Conservation (phyloP, 2,888 invertebrate genomes). For the Eilema griseolum region DNA sequence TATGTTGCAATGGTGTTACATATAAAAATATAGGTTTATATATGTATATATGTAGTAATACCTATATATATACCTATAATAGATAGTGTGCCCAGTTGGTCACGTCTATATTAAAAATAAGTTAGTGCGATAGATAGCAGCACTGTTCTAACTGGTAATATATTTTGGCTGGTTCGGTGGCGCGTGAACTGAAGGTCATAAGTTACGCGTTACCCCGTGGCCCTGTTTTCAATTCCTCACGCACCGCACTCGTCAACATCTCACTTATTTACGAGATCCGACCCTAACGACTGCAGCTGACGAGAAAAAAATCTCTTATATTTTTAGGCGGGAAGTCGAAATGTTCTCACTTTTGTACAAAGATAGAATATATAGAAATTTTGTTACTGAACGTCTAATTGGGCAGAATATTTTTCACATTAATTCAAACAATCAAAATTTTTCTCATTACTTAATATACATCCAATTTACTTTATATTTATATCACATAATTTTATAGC, state of each 20-base stretch:
- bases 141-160: background rate
- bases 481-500: too few relatives aligned
- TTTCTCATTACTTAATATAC: too few relatives aligned
- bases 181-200: slow-evolving; percentile 34
- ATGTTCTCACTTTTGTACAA: background rate
- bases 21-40: too few relatives aligned
- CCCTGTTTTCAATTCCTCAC: slow-evolving; percentile 73
- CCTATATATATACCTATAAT: too few relatives aligned
- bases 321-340: slow-evolving; percentile 3
- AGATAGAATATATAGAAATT: background rate
- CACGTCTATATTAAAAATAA: background rate
- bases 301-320: slow-evolving; percentile 35
- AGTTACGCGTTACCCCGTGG: slow-evolving; percentile 24
- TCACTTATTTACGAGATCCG: slow-evolving; percentile 81
- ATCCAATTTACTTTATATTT: too few relatives aligned
- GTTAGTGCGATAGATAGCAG: background rate
- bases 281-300: slow-evolving; percentile 71
- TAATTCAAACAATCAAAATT: too few relatives aligned
- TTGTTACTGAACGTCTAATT: background rate
- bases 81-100: background rate
- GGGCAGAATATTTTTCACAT: too few relatives aligned
- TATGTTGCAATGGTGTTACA: too few relatives aligned
- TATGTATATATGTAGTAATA: too few relatives aligned
- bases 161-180: background rate
- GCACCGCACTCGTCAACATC: slow-evolving; percentile 77